Conservation (phyloP, 2,113 vertebrate genomes). For the Percopsis transmontana region DNA sequence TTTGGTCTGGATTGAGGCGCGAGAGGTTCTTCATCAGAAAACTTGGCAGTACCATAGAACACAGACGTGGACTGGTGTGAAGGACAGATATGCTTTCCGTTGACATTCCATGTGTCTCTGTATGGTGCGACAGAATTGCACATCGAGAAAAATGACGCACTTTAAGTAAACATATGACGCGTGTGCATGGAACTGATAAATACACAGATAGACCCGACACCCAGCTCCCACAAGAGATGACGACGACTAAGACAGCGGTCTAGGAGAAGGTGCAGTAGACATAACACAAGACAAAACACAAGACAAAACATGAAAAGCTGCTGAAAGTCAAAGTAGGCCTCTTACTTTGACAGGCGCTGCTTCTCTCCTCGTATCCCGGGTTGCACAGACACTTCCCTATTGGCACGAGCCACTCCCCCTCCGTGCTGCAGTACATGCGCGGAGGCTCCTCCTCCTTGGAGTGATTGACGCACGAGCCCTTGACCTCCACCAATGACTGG, state of each 20-base stretch:
- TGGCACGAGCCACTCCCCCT: slow-evolving; percentile 98
- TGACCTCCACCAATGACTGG: slow-evolving; percentile 95
- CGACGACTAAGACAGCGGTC: neutral
- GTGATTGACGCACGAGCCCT: slow-evolving; percentile 95
- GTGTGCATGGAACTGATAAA: no score
- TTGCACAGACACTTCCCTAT: slow-evolving; percentile 97
- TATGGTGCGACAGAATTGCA: no score
- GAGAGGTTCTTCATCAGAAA: slow-evolving; percentile 42
- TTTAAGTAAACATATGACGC: no score
- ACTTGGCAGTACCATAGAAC: slow-evolving; percentile 1
- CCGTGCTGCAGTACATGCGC: slow-evolving; percentile 98
- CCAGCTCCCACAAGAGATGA: no score
- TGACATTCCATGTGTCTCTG: no score
- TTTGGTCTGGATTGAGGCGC: slow-evolving; percentile 50
- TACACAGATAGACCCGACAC: no score
- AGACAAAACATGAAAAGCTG: slow-evolving; percentile 7
- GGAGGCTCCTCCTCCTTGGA: slow-evolving; percentile 96
- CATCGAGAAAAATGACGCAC: no score
- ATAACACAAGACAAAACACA: neutral
- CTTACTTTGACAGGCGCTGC: slow-evolving; percentile 94
- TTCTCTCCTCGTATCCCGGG: slow-evolving; percentile 90
- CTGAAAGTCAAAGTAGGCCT: slow-evolving; percentile 4
- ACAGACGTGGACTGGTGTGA: neutral
- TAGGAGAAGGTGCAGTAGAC: neutral
- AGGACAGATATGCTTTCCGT: neutral